Base-by-base conservation (phyloP, 2,888 invertebrate species). In the Pyralis farinalis region DNA sequence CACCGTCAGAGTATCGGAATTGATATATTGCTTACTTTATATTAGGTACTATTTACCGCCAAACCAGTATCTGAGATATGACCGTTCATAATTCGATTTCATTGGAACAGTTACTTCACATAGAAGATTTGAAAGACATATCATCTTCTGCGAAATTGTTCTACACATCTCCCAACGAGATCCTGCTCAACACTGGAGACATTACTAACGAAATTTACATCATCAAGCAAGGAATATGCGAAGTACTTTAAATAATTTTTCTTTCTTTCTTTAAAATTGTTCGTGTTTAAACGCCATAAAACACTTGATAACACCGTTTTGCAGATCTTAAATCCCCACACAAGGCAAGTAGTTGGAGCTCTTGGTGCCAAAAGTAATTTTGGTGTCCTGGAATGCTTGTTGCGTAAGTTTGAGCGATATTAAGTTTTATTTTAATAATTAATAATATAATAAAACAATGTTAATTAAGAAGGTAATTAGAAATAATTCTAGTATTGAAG, bases 181-280 rank as follows among this genome's bases (percentile, higher is more conserved):
- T 85, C 16, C 51, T 85, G 1, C 38, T 83, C 29, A 78, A 80
- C 45, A 84, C 85, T 0, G 85, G 85, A 0, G 85, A 85, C 40
- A 70, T 84, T 6, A 68, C 63, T 42, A 82, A 80, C 39, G 85
- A 85, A 52, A 76, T 85, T 36, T 84, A 75, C 35, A 63, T 85
- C 30, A 73, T 85, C 31, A 81, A 75, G 37, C 69, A 67, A 22
- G 85, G 85, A 0, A 75, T 74, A 7, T 84, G 82, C 46, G 83
- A 84, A 74, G 85, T 84, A 21, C 3, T 16, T 16, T 16, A 16
- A 3, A 16, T 16, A 16, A 16, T 16, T 16, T 16, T 16, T 4
- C 4, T 16, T 16, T 3, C 16, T 16, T 16, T 16, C 16, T 16
- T 16, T 16, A 16, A 2, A 16, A 16, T 16, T 4, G 16, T 2